These are phyloP conservation scores for Gadopsis marmoratus DNA, from an alignment of 2,797 vertebrate genomes.

Conservation along the genomic window DNA sequence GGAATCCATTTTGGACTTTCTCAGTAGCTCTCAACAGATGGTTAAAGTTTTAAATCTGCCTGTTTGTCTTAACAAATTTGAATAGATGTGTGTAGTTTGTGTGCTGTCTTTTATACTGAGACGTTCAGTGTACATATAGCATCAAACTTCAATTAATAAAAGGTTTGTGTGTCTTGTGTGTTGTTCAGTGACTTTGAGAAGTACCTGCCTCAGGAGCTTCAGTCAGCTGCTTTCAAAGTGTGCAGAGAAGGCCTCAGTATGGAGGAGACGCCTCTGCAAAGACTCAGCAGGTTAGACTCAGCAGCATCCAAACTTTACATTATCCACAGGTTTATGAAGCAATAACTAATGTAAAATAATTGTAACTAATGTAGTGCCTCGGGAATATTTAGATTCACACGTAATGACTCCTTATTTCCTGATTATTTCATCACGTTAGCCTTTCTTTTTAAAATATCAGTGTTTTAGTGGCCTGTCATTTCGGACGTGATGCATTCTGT, in stretches of 20 bases:
- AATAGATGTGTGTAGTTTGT: not conserved
- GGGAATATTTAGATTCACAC: not conserved
- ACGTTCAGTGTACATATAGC: too few species aligned
- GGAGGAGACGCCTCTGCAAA: slow-evolving; percentile 79
- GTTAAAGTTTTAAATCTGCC: too few species aligned
- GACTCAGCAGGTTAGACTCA: slow-evolving; percentile 86
- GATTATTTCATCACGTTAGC: not conserved
- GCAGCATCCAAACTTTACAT: too few species aligned
- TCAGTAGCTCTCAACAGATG: not conserved
- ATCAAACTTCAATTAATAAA: not conserved
- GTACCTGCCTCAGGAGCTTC: slow-evolving; percentile 89
- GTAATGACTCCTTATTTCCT: not conserved
- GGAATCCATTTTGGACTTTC: not conserved
- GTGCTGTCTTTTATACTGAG: not conserved
- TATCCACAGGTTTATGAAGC: not conserved
- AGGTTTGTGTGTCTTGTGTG: not conserved
- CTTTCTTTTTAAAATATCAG: not conserved
- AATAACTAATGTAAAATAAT: not conserved
- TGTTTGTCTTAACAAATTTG: not conserved
- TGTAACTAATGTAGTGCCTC: not conserved
- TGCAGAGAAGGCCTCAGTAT: slow-evolving; percentile 86
- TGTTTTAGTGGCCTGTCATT: not conserved
- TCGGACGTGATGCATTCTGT: not conserved
- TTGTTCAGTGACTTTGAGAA: slow-evolving; percentile 85
- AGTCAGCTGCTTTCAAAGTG: slow-evolving; percentile 89